Conservation (phyloP, 2,113 vertebrate species). For the Alethe diademata region DNA sequence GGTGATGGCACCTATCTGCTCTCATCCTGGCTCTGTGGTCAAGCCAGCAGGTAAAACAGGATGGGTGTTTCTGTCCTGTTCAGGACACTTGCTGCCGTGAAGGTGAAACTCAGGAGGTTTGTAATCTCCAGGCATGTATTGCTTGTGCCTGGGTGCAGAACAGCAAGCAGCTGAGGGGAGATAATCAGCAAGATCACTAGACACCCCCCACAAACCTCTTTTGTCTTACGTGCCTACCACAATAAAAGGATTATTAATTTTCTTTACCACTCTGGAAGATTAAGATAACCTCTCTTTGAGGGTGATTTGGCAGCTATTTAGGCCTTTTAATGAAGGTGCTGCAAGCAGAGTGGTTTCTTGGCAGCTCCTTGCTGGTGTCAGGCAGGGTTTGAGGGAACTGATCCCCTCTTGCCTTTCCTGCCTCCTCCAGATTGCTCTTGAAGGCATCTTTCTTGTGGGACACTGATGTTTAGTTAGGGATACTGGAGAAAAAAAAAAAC, state of each 20-base stretch:
- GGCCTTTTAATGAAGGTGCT: not conserved
- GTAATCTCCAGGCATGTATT: not conserved
- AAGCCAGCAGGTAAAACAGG: not conserved
- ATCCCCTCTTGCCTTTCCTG: fast-evolving
- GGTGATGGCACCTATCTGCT: not conserved
- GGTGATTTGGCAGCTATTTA: constrained; percentile 15
- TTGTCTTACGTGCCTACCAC: not conserved
- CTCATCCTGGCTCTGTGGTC: not conserved
- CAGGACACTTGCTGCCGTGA: not conserved
- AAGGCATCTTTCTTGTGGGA: not conserved
- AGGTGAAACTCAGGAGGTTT: not conserved
- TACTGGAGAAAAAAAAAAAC: not conserved
- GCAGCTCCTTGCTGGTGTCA: not conserved
- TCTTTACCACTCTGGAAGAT: not conserved
- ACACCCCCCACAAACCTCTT: not conserved
- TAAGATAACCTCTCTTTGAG: constrained; percentile 19
- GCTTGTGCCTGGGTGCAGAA: not conserved
- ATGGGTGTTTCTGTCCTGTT: fast-evolving
- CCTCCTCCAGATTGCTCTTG: not conserved
- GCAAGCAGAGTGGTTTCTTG: not conserved
- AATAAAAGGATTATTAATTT: constrained; percentile 37
- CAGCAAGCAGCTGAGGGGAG: not conserved
- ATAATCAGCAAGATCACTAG: not conserved
- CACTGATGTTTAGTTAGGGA: not conserved
- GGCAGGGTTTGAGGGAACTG: not conserved